Evolutionary conservation across 2,797 vertebrate species (phyloP), one percentile per base, ranked within the genome.

Genomic region (Sphaeramia orbicularis): DNA sequence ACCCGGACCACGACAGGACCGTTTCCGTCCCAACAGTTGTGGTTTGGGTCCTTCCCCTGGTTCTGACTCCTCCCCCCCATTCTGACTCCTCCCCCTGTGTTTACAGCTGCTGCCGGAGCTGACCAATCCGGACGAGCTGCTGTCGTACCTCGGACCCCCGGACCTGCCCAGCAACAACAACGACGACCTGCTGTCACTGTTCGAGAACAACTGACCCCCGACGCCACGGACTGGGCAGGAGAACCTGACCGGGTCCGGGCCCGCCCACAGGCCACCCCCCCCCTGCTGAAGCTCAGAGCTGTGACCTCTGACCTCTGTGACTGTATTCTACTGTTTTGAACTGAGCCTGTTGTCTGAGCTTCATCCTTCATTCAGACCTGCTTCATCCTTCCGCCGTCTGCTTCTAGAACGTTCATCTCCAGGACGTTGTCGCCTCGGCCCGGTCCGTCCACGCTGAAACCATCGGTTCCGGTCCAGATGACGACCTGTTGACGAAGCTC

Each of bases 41-140:
- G 27, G 3, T 30, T 6, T 3, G 3, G 27, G 3, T 27, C 6
- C 27, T 6, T 7, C 27, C 7, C 27, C 3, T 30, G 27, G 27
- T 7, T 30, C n/a, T n/a, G n/a, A n/a, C n/a, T n/a, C n/a, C n/a
- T n/a, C n/a, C n/a, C n/a, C n/a, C n/a, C n/a, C n/a, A n/a, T n/a
- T n/a, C 27, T 30, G n/a, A 30, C 37, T 0, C 47, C 12, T 53
- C 18, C 0, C 5, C 16, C 11, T 40, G 18, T 54, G 3, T 60
- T 7, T 60, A 18, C 72, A 98, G 96, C 83, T 98, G 76, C 95
- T 98, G 64, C 96, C 96, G 0, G 96, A 98, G 83, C 86, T 98
- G 91, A 97, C 95, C 64, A 98, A 96, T 83, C 95, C 96, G 0
- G 96, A 97, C 0, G 96, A 98, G 92, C 83, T 98, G 83, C 95